Conservation (phyloP, 2,888 invertebrate genomes). For the Antitype chi region DNA sequence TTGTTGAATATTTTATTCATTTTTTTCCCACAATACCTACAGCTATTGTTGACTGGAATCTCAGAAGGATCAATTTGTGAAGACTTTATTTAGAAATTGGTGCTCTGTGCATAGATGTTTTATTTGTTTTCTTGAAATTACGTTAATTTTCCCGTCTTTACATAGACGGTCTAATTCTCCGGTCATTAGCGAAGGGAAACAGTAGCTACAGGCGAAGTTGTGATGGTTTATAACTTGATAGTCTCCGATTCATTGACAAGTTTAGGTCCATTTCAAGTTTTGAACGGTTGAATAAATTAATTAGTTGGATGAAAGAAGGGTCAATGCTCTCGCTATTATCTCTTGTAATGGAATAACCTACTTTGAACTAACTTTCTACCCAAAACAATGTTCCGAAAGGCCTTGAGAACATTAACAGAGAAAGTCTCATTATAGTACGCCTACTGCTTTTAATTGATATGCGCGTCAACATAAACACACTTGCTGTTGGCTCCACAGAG, state of each 20-base stretch:
- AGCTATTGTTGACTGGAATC: constrained; percentile 25
- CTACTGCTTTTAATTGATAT: constrained; percentile 56
- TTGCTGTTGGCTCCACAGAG: constrained; percentile 23
- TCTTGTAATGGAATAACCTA: constrained; percentile 20
- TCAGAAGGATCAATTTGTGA: constrained; percentile 17
- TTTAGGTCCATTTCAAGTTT: not conserved
- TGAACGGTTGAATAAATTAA: not conserved
- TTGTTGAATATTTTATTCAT: constrained; percentile 51
- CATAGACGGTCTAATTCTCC: not conserved
- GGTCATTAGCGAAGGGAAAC: not conserved
- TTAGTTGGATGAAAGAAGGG: constrained; percentile 3
- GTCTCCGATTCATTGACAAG: not conserved
- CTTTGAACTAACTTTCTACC: constrained; percentile 43
- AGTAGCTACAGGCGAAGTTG: not conserved
- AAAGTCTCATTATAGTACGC: constrained; percentile 57
- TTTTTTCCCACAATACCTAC: constrained; percentile 31
- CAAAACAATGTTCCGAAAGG: constrained; percentile 51
- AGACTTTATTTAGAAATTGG: constrained; percentile 5
- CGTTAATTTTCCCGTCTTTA: not conserved
- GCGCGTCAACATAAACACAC: constrained; percentile 48
- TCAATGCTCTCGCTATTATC: constrained; percentile 6
- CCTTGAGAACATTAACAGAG: constrained; percentile 54
- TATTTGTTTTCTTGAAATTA: not conserved
- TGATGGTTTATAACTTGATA: not conserved
- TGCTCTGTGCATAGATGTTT: not conserved